These are phyloP conservation scores for Phataginus tricuspis DNA, from an alignment of 2,797 vertebrate species.

Conservation along the genomic window DNA sequence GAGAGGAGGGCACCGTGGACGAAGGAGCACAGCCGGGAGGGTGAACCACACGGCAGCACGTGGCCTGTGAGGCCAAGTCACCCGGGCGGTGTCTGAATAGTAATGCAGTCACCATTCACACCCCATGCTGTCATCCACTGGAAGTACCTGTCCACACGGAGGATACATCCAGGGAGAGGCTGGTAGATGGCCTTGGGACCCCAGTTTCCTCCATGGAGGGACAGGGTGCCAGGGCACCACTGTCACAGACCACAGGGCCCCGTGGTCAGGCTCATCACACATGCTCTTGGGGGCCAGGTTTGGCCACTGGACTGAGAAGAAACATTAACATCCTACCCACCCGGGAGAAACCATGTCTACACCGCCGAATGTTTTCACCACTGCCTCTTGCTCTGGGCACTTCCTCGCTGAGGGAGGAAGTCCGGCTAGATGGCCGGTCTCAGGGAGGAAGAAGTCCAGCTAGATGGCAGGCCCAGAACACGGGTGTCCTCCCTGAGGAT, in stretches of 20 bases:
- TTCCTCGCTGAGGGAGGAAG: background rate
- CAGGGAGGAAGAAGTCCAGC: background rate
- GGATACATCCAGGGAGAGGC: background rate
- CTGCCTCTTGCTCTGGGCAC: background rate
- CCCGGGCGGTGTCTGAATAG: background rate
- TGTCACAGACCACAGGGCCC: background rate
- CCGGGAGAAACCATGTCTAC: accelerated
- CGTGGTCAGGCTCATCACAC: background rate
- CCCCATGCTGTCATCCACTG: background rate
- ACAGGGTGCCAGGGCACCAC: background rate
- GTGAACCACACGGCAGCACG: accelerated
- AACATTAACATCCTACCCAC: accelerated
- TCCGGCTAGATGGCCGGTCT: accelerated
- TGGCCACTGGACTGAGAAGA: too few species aligned
- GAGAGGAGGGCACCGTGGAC: accelerated
- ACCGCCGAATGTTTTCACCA: too few species aligned
- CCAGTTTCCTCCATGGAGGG: background rate
- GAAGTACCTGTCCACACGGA: accelerated
- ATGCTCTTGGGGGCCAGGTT: background rate
- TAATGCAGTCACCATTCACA: accelerated
- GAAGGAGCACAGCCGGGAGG: accelerated
- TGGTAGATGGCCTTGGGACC: accelerated
- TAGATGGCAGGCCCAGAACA: too few species aligned
- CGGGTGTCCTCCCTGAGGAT: too few species aligned
- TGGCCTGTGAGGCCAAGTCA: background rate